Percentiles rank a stretch among this genome's conserved stretches.
Conservation (phyloP, 1,140 invertebrate genomes). For the Heterodera schachtii region DNA sequence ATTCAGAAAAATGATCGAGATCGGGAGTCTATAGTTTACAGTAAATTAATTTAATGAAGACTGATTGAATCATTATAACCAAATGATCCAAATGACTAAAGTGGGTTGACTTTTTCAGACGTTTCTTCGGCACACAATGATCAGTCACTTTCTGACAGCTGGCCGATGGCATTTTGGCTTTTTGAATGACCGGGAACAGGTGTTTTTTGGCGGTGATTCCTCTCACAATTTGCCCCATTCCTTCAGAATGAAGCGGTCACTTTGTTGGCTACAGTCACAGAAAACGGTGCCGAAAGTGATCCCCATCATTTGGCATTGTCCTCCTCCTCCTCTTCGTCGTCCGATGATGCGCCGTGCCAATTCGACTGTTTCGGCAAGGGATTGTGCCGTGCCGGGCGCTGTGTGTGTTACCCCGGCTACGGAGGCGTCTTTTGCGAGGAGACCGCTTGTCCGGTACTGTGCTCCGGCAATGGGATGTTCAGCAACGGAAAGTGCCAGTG, state of each 20-base stretch:
- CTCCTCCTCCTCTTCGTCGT: background rate
- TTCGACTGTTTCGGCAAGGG: constrained; percentile 92
- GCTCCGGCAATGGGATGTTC: constrained; percentile 91
- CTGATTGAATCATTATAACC: too few relatives aligned
- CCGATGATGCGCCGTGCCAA: constrained; percentile 38
- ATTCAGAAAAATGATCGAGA: too few relatives aligned
- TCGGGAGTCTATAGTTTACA: too few relatives aligned
- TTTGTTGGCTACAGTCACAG: constrained; percentile 15
- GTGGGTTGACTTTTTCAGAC: background rate
- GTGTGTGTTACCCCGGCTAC: constrained; percentile 94
- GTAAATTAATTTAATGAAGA: too few relatives aligned
- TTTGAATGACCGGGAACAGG: constrained; percentile 48
- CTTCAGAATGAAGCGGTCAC: constrained; percentile 4
- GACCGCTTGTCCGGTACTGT: constrained; percentile 91
- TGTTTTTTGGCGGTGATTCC: constrained; percentile 19
- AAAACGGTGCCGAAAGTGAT: constrained; percentile 9
- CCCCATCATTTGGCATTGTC: constrained; percentile 19
- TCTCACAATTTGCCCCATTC: constrained; percentile 8
- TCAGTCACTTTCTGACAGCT: constrained; percentile 29
- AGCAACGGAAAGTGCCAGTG: constrained; percentile 92
- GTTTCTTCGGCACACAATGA: constrained; percentile 27
- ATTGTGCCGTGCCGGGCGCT: constrained; percentile 88
- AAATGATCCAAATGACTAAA: too few relatives aligned
- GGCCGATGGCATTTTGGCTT: constrained; percentile 51
- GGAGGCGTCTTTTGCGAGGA: constrained; percentile 91